These are phyloP conservation scores for Irena cyanogastra DNA, from an alignment of 2,113 vertebrate species.

Conservation along the genomic window DNA sequence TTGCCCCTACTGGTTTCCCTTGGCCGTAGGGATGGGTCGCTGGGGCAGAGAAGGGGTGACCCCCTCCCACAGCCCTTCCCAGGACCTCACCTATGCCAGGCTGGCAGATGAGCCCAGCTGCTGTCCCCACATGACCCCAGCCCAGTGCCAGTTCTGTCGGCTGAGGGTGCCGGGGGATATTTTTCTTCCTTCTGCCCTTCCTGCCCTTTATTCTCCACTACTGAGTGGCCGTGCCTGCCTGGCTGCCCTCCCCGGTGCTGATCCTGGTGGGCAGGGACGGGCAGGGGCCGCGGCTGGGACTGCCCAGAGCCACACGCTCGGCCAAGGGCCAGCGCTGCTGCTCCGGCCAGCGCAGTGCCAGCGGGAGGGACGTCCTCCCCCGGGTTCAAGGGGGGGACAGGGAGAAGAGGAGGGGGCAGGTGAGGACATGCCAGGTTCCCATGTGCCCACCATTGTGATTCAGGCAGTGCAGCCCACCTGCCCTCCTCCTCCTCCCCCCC, in stretches of 20 bases:
- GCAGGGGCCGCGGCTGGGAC: neutral
- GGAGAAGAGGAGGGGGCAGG: neutral
- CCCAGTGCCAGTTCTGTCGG: neutral
- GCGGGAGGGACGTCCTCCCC: neutral
- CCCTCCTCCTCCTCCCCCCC: rapidly evolving
- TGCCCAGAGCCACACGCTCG: neutral
- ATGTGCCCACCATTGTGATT: neutral
- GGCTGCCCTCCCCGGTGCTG: neutral
- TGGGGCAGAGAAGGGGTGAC: neutral
- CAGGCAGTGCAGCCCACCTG: neutral
- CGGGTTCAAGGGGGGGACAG: neutral
- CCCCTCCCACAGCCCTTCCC: rapidly evolving
- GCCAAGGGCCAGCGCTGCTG: neutral
- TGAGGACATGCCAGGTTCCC: neutral
- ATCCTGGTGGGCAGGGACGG: neutral
- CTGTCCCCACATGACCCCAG: neutral
- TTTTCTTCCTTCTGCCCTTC: neutral
- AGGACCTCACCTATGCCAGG: neutral
- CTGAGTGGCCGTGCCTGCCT: neutral
- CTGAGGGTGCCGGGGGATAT: neutral
- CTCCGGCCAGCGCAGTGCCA: too few species aligned
- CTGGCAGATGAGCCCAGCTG: neutral
- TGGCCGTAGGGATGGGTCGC: rapidly evolving
- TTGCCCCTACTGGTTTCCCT: neutral
- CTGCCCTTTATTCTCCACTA: neutral